A percentile compares a stretch with the other conserved stretches of the same genome.
These are phyloP conservation scores for Phortica variegata DNA, from an alignment of 1,140 invertebrate genomes.

Conservation along the genomic window DNA sequence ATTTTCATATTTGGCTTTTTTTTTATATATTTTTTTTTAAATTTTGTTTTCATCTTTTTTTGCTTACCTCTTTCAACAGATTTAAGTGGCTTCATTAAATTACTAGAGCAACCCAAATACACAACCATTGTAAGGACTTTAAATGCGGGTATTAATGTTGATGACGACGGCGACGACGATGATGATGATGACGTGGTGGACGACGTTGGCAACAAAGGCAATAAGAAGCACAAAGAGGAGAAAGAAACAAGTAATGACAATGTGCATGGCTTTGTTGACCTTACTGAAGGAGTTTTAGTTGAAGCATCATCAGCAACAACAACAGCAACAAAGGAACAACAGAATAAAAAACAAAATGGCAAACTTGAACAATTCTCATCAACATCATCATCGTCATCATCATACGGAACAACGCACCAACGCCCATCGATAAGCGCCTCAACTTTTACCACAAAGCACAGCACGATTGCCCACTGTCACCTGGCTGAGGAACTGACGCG, in stretches of 20 bases:
- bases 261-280: neutral
- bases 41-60: neutral
- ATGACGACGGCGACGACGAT: constrained; percentile 22
- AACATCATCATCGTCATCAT: neutral
- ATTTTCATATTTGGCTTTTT: too few species aligned
- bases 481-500: constrained; percentile 41
- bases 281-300: constrained; percentile 27
- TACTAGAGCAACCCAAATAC: constrained; percentile 53
- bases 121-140: constrained; percentile 53
- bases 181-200: constrained; percentile 14
- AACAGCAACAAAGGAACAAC: constrained; percentile 11
- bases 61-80: constrained; percentile 23
- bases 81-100: constrained; percentile 55
- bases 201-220: constrained; percentile 29
- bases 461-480: constrained; percentile 40
- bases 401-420: constrained; percentile 13
- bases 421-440: constrained; percentile 19
- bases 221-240: constrained; percentile 1
- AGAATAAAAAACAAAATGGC: constrained; percentile 9
- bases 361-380: neutral
- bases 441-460: too few species aligned
- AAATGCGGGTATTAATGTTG: constrained; percentile 52
- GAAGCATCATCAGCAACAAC: constrained; percentile 22
- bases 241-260: neutral
- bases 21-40: too few species aligned